These are phyloP conservation scores for Orthosia gracilis DNA, from an alignment of 2,888 invertebrate genomes.

Conservation along the genomic window DNA sequence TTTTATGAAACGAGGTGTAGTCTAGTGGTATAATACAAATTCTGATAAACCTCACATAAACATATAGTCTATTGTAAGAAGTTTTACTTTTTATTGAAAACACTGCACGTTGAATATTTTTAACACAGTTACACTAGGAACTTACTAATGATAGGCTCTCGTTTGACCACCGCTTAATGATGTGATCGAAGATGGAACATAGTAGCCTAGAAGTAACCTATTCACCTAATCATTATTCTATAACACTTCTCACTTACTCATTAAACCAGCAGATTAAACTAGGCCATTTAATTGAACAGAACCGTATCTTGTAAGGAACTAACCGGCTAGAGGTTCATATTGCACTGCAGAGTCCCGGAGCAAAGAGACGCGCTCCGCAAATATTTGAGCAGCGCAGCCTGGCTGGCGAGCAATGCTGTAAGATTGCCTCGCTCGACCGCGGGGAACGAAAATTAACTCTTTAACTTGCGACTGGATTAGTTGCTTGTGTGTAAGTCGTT, in stretches of 20 bases:
- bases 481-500: not conserved
- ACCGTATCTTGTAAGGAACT: not conserved
- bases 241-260: not conserved
- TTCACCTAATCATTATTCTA: too few species aligned
- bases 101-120: not conserved
- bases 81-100: not conserved
- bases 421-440: slow-evolving; percentile 15
- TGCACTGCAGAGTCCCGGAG: slow-evolving; percentile 8
- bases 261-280: not conserved
- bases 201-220: too few species aligned
- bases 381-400: slow-evolving; percentile 41
- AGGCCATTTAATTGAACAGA: not conserved
- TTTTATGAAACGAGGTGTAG: not conserved
- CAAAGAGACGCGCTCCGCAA: slow-evolving; percentile 27
- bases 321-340: not conserved
- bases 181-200: too few species aligned
- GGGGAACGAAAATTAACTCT: slow-evolving; percentile 12
- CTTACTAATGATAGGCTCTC: too few species aligned
- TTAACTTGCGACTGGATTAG: slow-evolving; percentile 17
- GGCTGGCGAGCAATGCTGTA: slow-evolving; percentile 6
- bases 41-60: too few species aligned
- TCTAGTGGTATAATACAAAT: not conserved
- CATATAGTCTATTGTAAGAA: too few species aligned
- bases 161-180: too few species aligned
- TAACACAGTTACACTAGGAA: too few species aligned